Conservation (phyloP, 1,140 invertebrate genomes). For the Arctopsyche grandis region DNA sequence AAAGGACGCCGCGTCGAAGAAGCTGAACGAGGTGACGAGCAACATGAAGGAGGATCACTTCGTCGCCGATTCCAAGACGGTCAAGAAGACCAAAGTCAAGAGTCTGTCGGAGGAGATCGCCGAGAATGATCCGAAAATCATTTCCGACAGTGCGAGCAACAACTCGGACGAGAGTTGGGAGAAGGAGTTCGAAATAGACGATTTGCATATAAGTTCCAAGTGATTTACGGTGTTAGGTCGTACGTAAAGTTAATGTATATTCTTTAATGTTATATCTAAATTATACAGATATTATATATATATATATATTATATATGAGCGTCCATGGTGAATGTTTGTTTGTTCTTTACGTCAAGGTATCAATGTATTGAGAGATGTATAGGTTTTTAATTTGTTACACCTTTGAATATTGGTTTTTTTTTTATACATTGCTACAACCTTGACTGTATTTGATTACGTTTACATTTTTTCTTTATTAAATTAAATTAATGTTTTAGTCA, state of each 20-base stretch:
- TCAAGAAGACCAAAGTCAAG: constrained; percentile 27
- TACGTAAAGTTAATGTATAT: neutral
- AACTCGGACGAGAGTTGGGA: constrained; percentile 67
- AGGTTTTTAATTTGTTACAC: no score
- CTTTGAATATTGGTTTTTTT: neutral
- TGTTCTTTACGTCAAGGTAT: neutral
- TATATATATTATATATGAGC: neutral
- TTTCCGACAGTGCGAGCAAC: constrained; percentile 63
- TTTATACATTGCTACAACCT: neutral
- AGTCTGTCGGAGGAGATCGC: constrained; percentile 54
- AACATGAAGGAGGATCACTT: constrained; percentile 66
- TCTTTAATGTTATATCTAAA: neutral
- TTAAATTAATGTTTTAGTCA: no score
- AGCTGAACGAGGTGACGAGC: constrained; percentile 55
- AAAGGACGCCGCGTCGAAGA: constrained; percentile 5
- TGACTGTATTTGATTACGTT: no score
- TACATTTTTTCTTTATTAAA: no score
- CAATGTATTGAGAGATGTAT: no score
- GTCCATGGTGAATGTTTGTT: neutral
- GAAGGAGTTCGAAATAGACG: constrained; percentile 65
- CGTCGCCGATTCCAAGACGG: constrained; percentile 56
- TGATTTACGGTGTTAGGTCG: constrained; percentile 10
- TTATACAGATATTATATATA: neutral
- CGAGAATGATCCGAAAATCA: constrained; percentile 26
- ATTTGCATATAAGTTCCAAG: constrained; percentile 48